These are phyloP conservation scores for Therioaphis trifolii DNA, from an alignment of 2,888 invertebrate genomes.

Conservation along the genomic window DNA sequence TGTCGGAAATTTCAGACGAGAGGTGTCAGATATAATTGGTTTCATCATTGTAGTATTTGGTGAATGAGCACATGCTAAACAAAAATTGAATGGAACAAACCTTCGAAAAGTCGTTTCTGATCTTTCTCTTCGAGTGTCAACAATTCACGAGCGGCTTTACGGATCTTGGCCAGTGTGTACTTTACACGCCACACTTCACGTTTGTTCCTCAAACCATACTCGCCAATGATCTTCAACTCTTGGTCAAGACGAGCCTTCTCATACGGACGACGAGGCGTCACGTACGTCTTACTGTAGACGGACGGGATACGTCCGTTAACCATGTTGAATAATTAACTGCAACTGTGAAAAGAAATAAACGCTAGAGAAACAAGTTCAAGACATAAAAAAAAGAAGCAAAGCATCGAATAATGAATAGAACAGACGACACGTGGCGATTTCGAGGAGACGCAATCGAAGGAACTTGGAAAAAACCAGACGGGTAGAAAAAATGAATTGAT, in stretches of 20 bases:
- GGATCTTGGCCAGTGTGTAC: constrained; percentile 97
- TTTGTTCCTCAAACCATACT: constrained; percentile 99
- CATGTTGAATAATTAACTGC: constrained; percentile 73
- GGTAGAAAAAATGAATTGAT: too few species aligned
- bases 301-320: constrained; percentile 92
- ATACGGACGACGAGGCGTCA: constrained; percentile 98
- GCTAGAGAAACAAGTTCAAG: background rate
- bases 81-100: constrained; percentile 71
- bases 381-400: too few species aligned
- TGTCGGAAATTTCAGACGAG: constrained; percentile 69
- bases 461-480: background rate
- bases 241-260: constrained; percentile 99
- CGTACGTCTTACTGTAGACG: constrained; percentile 97
- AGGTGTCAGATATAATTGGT: constrained; percentile 70
- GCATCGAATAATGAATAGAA: background rate
- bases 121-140: constrained; percentile 99
- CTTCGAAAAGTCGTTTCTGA: constrained; percentile 96
- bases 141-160: constrained; percentile 98
- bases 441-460: too few species aligned
- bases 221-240: constrained; percentile 98
- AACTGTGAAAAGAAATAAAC: background rate
- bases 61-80: constrained; percentile 57
- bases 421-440: background rate
- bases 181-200: constrained; percentile 99
- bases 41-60: constrained; percentile 64